Evolutionary conservation across 2,797 vertebrate species (phyloP), one percentile per base, ranked within the genome.

Genomic region (Fistularia tabacaria): DNA sequence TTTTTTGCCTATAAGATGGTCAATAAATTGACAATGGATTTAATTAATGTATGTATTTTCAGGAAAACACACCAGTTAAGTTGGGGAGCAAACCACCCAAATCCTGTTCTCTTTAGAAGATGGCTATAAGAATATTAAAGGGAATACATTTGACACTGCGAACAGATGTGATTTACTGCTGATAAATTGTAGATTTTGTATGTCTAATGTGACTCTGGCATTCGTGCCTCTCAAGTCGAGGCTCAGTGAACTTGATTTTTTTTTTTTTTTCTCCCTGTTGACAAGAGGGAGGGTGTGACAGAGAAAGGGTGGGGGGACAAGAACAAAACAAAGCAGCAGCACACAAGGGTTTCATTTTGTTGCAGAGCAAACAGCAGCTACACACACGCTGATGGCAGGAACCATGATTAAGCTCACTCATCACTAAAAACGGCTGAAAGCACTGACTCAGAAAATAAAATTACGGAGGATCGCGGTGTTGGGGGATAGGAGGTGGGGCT

Each of bases 381-480:
- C 66, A 66, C 64, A 71, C 46, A 73, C 14, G 13, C 53, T 64
- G 59, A 59, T 14, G 44, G 38, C 47, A 36, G 38, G 42, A 71
- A 80, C 57, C 42, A 40, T 55, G 54, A 80, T 83, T 65, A 64
- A 62, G 56, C 50, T 59, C 55, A 42, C 50, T 63, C 67, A 62
- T 69, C 50, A 41, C 52, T 39, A 66, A 74, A 74, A 59, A 46
- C 6, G 41, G 7, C 64, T 57, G 62, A 5, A 71, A 67, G 57
- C 57, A 74, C 40, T 48, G 48, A 70, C 50, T 72, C 45, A 59
- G 57, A 77, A 73, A 75, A 80, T 61, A 47, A 65, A 61, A 59
- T 66, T 13, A 57, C 13, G 15, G 44, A 6, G 7, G 44, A 49
- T 49, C 14, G 5, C 43, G 10, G 43, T 45, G 43, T 45, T 13